Evolutionary conservation across 2,113 vertebrate species (phyloP), one percentile per base, ranked within the genome.

Genomic region (Etheostoma cragini): DNA sequence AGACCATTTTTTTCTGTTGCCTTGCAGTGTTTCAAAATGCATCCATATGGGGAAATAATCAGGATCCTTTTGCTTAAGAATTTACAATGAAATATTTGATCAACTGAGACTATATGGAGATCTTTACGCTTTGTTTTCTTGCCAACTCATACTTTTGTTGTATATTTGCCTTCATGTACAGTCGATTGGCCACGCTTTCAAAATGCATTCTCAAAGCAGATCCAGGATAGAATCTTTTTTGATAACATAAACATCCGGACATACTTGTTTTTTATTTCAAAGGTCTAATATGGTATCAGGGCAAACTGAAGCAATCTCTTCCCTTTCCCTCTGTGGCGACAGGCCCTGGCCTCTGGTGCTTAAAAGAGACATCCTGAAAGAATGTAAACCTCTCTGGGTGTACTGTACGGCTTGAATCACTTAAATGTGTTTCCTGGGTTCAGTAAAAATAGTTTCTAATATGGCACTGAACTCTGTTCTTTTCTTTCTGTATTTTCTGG

Each of bases 321-420:
- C 76, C 66, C 54, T 80, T 77, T 79, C 57, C 63, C 71, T 65
- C 14, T 45, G 76, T 88, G 88, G 79, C 67, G 42, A 47, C 38
- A 13, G 70, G 74, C 79, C 82, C 65, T 68, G 74, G 78, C 82
- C 65, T 68, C 46, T 57, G 35, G 84, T 78, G 72, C 76, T 84
- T 65, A 72, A 57, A 42, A 80, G 71, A 86, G 52, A 90, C 63
- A 64, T 83, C 72, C 87, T 79, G 83, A 85, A 85, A 87, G 89
- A 67, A 86, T 88, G 75, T 82, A 92, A 89, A 91, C 61, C 84
- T 91, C 68, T 74, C 67, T 85, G 78, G 64, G 81, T 88, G 72
- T 84, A 84, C 84, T 88, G 70, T 84, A 83, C 84, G 80, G 76
- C 73, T 86, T 72, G 63, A 82, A 82, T 88, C 80, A 78, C 67